Base-by-base conservation (phyloP, 2,797 vertebrate species). In the Cyprinodon diabolis region DNA sequence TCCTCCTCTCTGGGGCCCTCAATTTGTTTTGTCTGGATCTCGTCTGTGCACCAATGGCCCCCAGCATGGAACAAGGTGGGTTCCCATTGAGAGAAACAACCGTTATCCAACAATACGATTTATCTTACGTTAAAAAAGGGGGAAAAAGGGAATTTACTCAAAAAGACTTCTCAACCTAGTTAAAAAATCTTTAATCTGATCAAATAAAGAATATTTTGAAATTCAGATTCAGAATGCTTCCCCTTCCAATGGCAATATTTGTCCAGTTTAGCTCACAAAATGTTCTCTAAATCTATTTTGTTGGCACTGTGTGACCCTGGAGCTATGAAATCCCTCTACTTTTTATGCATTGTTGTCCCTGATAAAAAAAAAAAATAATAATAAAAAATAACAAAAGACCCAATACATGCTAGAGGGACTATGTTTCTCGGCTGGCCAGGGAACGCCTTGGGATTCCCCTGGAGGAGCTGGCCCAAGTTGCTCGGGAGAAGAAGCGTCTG, bases 21-120 rank as follows among this genome's bases (percentile, higher is more conserved):
- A 66, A 68, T 81, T 74, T 77, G 79, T 82, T 78, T 57, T 35
- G 57, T 67, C 66, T 75, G 7, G 68, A 69, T 65, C 55, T 68
- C 51, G 37, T 71, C 55, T n/a, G 66, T 19, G 35, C n/a, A 25
- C 49, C 71, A 71, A 19, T 51, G 65, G 14, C 69, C 70, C 68
- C 66, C 66, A 56, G 37, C 51, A 15, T 60, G 73, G 17, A 8
- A 65, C 75, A 71, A 78, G 72, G 69, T 69, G 76, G 25, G 62
- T 75, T 30, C 68, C 72, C 52, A 47, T 17, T 55, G 56, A 74
- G 62, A 78, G 49, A n/a, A 62, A 23, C 66, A 77, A 52, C 12
- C 14, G 13, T 57, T 43, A 15, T 11, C 55, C 21, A 25, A 47
- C 21, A 45, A 65, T 8, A 48, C 60, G 57, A 60, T 63, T 45